Base-by-base conservation (phyloP, 2,797 vertebrate species). In the Gadopsis marmoratus region DNA sequence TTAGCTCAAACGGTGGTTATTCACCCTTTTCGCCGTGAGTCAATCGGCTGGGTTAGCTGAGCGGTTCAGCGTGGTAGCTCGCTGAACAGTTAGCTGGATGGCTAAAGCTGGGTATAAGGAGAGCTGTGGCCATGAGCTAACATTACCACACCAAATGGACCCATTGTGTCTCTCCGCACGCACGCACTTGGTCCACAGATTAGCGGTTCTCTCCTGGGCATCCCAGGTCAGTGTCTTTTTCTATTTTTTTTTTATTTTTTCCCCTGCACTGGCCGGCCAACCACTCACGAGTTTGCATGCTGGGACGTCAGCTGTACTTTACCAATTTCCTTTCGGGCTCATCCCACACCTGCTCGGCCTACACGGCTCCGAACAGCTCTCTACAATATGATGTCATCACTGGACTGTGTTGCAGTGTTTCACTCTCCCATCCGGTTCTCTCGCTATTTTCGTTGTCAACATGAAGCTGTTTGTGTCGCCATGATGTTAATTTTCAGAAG, bases 311-410 rank as follows among this genome's bases (percentile, higher is more conserved):
- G 72, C 74, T 80, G 74, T 82, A 77, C 81, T 86, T 87, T 71
- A 75, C 55, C 81, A 51, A 61, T 86, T 88, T 88, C 58, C 71
- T 65, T 84, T 75, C 74, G 83, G 65, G 87, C 81, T 87, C 76
- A 81, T 78, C 84, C 81, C 83, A 82, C 84, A 85, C 74, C 86
- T 90, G 82, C 82, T 73, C 88, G 89, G 83, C 89, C 84, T 86
- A 47, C 89, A 80, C 82, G 50, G 83, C 84, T 86, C 82, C 64
- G 62, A 86, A 72, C 61, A 88, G 82, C 79, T 79, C 65, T 68
- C 13, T 59, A 56, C 50, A 53, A 58, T 67, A 76, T 88, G 88
- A 91, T 89, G 89, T 89, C 86, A 90, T 83, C 76, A 58, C 48
- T 68, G 47, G 67, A 68, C 69, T 33, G 79, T 75, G 55, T 72